Percentiles rank a stretch among this genome's conserved stretches.
Evolutionary conservation across 2,113 vertebrate genomes (phyloP).

Genomic region (Oreochromis aureus): DNA sequence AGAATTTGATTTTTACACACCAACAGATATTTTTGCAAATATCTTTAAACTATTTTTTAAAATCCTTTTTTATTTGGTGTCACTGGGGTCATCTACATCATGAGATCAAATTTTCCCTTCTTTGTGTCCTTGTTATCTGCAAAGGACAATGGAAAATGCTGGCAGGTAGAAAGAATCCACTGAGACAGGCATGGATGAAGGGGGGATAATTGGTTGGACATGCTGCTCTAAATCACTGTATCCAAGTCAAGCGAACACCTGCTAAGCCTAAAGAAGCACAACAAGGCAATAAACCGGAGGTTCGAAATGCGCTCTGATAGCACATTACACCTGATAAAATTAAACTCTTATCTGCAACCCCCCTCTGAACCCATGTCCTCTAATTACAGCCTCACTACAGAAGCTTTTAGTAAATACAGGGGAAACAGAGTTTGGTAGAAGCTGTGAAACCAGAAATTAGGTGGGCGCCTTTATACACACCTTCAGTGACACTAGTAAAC

Average conservation of each 20-base stretch:
- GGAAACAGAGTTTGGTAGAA: background rate
- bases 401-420: background rate
- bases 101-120: background rate
- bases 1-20: background rate
- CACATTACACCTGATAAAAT: background rate
- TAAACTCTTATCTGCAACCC: background rate
- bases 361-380: background rate
- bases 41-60: background rate
- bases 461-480: background rate
- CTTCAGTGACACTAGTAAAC: background rate
- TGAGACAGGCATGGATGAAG: slow-evolving; percentile 51
- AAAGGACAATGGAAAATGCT: slow-evolving; percentile 19
- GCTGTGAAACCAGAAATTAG: background rate
- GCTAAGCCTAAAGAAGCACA: slow-evolving; percentile 21
- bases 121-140: slow-evolving; percentile 6
- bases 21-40: background rate
- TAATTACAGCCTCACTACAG: background rate
- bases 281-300: background rate
- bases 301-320: background rate
- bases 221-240: slow-evolving; percentile 42
- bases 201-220: slow-evolving; percentile 55
- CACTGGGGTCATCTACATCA: background rate
- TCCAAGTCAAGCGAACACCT: slow-evolving; percentile 41
- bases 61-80: background rate
- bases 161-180: slow-evolving; percentile 19